Evolutionary conservation across 64 coral and sea anemone genomes (phyloP).

Genomic region (Montipora sp.): DNA sequence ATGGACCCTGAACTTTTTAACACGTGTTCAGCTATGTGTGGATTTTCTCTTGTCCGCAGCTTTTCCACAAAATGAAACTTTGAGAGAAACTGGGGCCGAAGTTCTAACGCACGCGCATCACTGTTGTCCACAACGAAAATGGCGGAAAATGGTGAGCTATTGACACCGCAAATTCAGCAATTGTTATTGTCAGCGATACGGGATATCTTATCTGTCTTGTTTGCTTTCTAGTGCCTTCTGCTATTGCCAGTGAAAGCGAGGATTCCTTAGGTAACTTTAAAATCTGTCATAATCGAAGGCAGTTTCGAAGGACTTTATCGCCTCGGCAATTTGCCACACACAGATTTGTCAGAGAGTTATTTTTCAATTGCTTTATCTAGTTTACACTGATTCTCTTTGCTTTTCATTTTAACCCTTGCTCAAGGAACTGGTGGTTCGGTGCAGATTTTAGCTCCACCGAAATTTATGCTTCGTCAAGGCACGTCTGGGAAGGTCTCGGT

Average conservation of each 20-base stretch:
- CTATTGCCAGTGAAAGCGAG: background rate
- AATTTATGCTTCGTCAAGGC: constrained; percentile 30
- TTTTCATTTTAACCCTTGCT: background rate
- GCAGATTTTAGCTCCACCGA: constrained; percentile 33
- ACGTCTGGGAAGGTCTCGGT: constrained; percentile 11
- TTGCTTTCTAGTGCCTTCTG: constrained; percentile 17
- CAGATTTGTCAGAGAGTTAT: background rate
- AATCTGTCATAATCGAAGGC: background rate
- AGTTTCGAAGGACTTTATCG: background rate
- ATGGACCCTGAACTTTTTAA: too few relatives aligned
- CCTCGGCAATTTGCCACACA: constrained; percentile 27
- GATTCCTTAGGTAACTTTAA: constrained; percentile 23
- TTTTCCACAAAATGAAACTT: background rate
- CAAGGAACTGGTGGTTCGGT: background rate
- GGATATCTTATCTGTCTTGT: background rate
- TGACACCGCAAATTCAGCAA: background rate
- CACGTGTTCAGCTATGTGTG: too few relatives aligned
- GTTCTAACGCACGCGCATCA: background rate
- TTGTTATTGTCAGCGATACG: background rate
- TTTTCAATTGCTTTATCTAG: background rate
- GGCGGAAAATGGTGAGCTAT: constrained; percentile 47
- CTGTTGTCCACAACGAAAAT: constrained; percentile 1
- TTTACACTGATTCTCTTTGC: background rate
- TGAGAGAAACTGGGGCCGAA: background rate
- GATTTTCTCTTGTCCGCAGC: too few relatives aligned